Evolutionary conservation across 1,140 invertebrate genomes (phyloP), one percentile per base, ranked within the genome.

Genomic region (Heterodera carotae): DNA sequence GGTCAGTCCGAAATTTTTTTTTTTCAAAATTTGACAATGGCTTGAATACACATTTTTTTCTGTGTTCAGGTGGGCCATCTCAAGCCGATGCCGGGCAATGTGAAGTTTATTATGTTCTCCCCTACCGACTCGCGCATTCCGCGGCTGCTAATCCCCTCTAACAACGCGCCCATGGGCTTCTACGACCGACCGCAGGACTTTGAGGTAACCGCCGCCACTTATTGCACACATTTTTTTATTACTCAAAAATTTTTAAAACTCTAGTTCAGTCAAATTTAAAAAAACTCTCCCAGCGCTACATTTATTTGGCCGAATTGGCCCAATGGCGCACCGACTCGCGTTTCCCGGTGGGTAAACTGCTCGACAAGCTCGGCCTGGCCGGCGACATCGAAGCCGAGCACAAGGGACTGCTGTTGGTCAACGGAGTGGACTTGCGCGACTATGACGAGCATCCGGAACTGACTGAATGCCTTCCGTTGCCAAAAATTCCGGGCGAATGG

Each of bases 381-480:
- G 92, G 92, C 10, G 91, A 94, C 81, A 90, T 96, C 80, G 90
- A 92, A 60, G 90, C 91, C 60, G 93, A 95, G 89, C 92, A 92
- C 5, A 90, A 91, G 85, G 92, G 93, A 12, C 92, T 96, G 85
- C 89, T 97, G 62, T 88, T 92, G 12, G 91, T 94, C 87, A 91
- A 93, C 88, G 90, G 91, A 84, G 90, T 97, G 69, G 91, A 93
- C 89, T 85, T 90, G 53, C 89, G 88, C 56, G 92, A 93, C 36
- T 93, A 92, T 34, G 72, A 74, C 39, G 39, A 27, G n/a, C 15
- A 59, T 89, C 88, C 90, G 27, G 84, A 90, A 0, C 88, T 91
- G 3, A 87, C 90, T 59, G 77, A 90, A 79, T 90, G 90, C 79
- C 89, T 93, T 78, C 92, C 89, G 89, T 62, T 82, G 62, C 62